phyloP scores from a whole-genome alignment of 2,797 vertebrate genomes.

The Serranus cabrilla region DNA sequence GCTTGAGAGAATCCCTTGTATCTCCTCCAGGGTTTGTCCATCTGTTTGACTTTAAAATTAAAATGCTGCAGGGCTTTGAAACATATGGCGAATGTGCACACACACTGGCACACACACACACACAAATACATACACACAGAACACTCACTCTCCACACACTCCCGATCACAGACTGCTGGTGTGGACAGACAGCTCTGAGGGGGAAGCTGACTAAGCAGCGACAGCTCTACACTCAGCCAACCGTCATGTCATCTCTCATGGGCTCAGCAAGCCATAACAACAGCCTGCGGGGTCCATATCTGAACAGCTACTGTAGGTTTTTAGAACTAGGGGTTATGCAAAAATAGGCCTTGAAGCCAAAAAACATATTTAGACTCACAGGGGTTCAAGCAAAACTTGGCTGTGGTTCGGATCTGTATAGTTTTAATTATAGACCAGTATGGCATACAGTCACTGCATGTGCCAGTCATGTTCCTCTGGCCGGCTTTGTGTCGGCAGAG shows the following conservation, averaged over 20 bases:
- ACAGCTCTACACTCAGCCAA: conserved; percentile 65
- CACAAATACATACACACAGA: neutral
- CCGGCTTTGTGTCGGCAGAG: conserved; percentile 23
- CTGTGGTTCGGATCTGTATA: neutral
- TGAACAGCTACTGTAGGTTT: conserved; percentile 30
- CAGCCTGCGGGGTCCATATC: conserved; percentile 42
- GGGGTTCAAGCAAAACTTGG: conserved; percentile 11
- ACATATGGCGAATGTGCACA: conserved; percentile 55
- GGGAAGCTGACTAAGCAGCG: conserved; percentile 77
- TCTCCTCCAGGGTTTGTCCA: conserved; percentile 61
- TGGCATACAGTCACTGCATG: neutral
- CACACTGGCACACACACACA: conserved; percentile 6
- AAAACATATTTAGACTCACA: conserved; percentile 8
- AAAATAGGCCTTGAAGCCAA: conserved; percentile 1
- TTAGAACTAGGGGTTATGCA: neutral
- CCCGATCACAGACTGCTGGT: conserved; percentile 56
- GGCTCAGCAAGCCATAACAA: conserved; percentile 32
- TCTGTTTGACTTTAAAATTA: conserved; percentile 68
- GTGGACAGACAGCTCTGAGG: conserved; percentile 63
- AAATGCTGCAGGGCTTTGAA: conserved; percentile 65
- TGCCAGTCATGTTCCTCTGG: conserved; percentile 13
- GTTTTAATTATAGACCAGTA: neutral
- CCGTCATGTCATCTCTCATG: conserved; percentile 63
- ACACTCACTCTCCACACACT: neutral
- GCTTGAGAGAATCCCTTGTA: conserved; percentile 46